Evolutionary conservation across 2,113 vertebrate species (phyloP).

Genomic region (Mus spicilegus): DNA sequence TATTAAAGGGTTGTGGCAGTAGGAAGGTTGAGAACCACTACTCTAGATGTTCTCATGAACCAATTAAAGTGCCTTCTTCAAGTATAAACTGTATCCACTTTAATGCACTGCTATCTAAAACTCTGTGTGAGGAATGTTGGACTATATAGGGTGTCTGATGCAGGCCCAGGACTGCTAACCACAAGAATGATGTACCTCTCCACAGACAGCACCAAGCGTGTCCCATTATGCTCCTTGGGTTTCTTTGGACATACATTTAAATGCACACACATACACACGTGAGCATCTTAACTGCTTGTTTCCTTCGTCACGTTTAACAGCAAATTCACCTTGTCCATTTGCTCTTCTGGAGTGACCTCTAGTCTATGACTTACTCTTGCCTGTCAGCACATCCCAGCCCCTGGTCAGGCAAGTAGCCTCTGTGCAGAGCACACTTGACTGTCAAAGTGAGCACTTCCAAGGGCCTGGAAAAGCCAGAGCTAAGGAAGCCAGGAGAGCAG

Average conservation of each 20-base stretch:
- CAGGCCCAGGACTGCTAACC: not conserved
- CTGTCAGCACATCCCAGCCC: not conserved
- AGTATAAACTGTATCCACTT: not conserved
- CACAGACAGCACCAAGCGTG: not conserved
- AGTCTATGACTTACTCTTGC: not conserved
- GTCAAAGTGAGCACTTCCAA: not conserved
- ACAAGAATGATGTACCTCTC: not conserved
- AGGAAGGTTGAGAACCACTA: not conserved
- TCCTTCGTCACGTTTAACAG: not conserved
- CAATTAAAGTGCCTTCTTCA: not conserved
- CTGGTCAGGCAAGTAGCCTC: not conserved
- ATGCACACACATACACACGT: accelerated
- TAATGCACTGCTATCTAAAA: not conserved
- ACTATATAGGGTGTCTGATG: not conserved
- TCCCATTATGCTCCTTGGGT: not conserved
- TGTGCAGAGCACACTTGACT: not conserved
- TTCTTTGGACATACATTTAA: not conserved
- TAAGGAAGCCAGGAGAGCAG: not conserved
- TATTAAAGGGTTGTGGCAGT: not conserved
- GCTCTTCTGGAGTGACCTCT: not conserved
- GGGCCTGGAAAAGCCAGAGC: not conserved
- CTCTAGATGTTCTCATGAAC: not conserved
- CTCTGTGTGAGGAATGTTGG: not conserved
- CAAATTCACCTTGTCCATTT: not conserved
- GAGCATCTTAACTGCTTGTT: not conserved